Conservation (phyloP, 2,113 vertebrate species). For the Lepus americanus region DNA sequence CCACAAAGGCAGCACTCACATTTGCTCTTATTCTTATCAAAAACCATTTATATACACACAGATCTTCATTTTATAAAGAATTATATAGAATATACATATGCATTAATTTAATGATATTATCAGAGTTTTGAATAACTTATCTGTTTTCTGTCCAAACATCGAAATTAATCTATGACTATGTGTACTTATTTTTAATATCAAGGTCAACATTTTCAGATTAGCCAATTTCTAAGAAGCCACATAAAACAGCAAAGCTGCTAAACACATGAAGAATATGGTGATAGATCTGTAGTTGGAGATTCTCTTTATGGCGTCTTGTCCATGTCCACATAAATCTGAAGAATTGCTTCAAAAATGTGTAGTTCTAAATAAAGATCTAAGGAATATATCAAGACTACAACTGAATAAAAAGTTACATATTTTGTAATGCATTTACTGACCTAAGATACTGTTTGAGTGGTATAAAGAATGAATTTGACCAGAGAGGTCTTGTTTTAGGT, state of each 20-base stretch:
- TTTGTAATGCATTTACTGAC: conserved; percentile 14
- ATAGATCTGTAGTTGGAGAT: not conserved
- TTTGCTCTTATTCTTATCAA: not conserved
- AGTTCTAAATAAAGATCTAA: not conserved
- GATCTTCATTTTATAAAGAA: not conserved
- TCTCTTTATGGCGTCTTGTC: not conserved
- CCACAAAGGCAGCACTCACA: not conserved
- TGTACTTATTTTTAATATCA: not conserved
- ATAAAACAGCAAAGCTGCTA: not conserved
- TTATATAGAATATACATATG: not conserved
- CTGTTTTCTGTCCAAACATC: not conserved
- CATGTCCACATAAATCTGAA: not conserved
- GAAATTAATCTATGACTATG: not conserved
- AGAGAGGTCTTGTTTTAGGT: not conserved
- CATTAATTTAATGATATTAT: not conserved
- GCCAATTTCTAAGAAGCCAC: not conserved
- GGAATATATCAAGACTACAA: not conserved
- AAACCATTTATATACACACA: not conserved
- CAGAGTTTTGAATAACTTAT: conserved; percentile 1
- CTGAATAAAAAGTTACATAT: conserved; percentile 7
- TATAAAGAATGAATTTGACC: not conserved
- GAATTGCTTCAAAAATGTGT: not conserved
- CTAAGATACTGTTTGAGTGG: not conserved
- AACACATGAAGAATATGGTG: rapidly evolving
- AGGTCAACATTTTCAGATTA: not conserved